Percentiles rank a stretch among this genome's conserved stretches.
These are phyloP conservation scores for Brachyistius frenatus DNA, from an alignment of 2,113 vertebrate species.

Conservation along the genomic window DNA sequence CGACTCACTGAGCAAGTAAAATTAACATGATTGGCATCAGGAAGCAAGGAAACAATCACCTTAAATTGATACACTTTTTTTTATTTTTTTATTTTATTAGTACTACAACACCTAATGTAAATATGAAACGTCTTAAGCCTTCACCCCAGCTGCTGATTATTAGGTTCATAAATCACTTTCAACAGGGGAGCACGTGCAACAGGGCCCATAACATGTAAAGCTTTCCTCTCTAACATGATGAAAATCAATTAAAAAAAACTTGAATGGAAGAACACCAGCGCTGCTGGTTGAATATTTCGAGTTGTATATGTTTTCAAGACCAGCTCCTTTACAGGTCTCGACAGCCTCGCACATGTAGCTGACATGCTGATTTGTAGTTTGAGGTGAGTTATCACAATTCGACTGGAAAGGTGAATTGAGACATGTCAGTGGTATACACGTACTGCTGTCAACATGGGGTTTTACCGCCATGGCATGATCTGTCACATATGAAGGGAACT, in stretches of 20 bases:
- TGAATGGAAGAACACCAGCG: not conserved
- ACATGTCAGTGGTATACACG: slow-evolving; percentile 88
- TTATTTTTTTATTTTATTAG: not conserved
- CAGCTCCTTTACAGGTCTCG: not conserved
- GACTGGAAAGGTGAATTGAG: slow-evolving; percentile 88
- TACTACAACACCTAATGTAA: not conserved
- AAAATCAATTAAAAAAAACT: slow-evolving; percentile 40
- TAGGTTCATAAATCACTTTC: slow-evolving; percentile 49
- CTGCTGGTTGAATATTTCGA: not conserved
- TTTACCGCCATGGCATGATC: slow-evolving; percentile 28
- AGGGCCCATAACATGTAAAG: slow-evolving; percentile 32
- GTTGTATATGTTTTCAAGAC: not conserved
- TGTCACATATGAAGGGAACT: slow-evolving; percentile 60
- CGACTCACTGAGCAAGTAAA: not conserved
- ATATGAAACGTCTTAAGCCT: not conserved
- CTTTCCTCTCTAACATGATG: not conserved
- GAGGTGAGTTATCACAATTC: slow-evolving; percentile 78
- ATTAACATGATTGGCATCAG: not conserved
- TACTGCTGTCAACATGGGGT: slow-evolving; percentile 85
- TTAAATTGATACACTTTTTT: too few species aligned
- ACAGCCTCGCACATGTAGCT: not conserved
- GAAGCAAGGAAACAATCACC: too few species aligned
- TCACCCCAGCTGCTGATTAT: slow-evolving; percentile 9
- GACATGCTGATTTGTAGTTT: not conserved
- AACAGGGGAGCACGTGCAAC: slow-evolving; percentile 47